Conservation (phyloP, 2,888 invertebrate genomes). For the Himalopsyche tibetana region DNA sequence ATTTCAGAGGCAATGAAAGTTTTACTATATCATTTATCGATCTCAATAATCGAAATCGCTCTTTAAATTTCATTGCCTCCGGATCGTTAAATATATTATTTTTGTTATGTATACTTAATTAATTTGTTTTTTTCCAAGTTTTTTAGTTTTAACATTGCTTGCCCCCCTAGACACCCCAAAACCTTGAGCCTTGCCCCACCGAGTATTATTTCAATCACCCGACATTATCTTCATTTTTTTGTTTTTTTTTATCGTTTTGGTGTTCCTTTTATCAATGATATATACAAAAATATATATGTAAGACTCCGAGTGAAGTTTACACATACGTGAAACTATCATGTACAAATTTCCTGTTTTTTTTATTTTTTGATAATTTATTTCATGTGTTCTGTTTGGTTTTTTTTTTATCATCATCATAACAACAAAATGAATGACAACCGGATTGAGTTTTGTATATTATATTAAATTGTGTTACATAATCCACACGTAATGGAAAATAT, state of each 20-base stretch:
- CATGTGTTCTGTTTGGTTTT: conserved; percentile 2
- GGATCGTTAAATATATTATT: conserved; percentile 1
- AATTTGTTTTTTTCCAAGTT: conserved; percentile 67
- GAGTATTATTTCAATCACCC: conserved; percentile 13
- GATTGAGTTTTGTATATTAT: background rate
- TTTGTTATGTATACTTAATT: conserved; percentile 66
- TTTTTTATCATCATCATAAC: conserved; percentile 11
- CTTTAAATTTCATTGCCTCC: background rate
- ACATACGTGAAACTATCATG: conserved; percentile 7
- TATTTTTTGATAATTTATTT: background rate
- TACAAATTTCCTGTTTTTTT: conserved; percentile 25
- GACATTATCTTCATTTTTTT: conserved; percentile 1
- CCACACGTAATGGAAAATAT: too few species aligned
- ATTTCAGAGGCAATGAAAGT: background rate
- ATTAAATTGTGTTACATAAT: background rate
- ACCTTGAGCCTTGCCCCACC: conserved; percentile 22
- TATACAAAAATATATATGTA: background rate
- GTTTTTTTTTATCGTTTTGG: background rate
- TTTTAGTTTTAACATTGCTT: conserved; percentile 34
- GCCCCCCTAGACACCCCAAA: conserved; percentile 24
- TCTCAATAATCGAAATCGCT: too few species aligned
- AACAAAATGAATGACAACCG: conserved; percentile 39
- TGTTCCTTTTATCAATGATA: background rate
- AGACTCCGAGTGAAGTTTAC: background rate
- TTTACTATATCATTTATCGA: too few species aligned